Evolutionary conservation across 2,113 vertebrate genomes (phyloP), one percentile per base, ranked within the genome.

Genomic region (human (Homo sapiens)): DNA sequence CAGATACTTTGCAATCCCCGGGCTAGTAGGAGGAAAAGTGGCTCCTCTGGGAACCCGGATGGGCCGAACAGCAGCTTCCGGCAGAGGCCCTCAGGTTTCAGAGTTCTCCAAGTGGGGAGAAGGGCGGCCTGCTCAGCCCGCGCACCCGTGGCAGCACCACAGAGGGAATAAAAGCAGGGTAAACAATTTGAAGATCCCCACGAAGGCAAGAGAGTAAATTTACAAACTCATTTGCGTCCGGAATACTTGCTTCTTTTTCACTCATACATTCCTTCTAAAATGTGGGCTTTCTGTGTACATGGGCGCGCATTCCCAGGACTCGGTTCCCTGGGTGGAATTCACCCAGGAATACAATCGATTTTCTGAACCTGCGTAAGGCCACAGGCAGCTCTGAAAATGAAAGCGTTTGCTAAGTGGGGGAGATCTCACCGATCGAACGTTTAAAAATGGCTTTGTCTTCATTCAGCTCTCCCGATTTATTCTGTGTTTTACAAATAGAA

Each of bases 351-450:
- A 45, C 9, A 30, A 73, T 52, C 12, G 52, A 85, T 96, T 95
- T 95, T 82, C 72, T 52, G 68, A 72, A 85, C 73, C 66, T 55
- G n/a, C 11, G 0, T 59, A 10, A 5, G 10, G 40, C 87, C 59
- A 57, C n/a, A 4, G 52, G 64, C 89, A 72, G 89, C 87, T 79
- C 85, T 94, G 95, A 97, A 97, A 93, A 92, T 96, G 90, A 83
- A 96, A 95, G 86, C 43, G 38, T 90, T 90, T 61, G 73, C 50
- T 83, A 76, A 73, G 23, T 17, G 79, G 66, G 66, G 38, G 82
- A 70, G 94, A 90, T 87, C 83, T 66, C 30, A 6, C 50, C 80
- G 68, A 89, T 30, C 6, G 38, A 86, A 68, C 22, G 1, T 73
- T 89, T 82, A 38, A 66, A 83, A 57, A 68, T 43, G 55, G 86